These are phyloP conservation scores for Neuroterus valhalla DNA, from an alignment of 1,140 invertebrate species.

Conservation along the genomic window DNA sequence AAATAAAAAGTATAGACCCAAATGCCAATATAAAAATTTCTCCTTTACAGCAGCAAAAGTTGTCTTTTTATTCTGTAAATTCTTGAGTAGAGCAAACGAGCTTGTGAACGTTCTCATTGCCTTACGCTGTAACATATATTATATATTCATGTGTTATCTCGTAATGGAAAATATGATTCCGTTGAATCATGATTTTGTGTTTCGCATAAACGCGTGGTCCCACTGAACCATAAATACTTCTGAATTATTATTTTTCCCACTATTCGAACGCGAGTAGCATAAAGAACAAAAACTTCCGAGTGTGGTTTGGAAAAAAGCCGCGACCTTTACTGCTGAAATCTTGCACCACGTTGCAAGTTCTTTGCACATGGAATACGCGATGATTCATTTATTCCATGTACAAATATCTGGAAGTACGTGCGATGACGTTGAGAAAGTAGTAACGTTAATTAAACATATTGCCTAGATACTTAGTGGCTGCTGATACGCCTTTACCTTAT, in stretches of 20 bases:
- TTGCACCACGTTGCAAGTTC: slow-evolving; percentile 5
- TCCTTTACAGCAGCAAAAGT: too few species aligned
- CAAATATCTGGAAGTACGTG: neutral
- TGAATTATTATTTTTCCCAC: slow-evolving; percentile 4
- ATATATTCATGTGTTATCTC: too few species aligned
- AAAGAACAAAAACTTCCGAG: slow-evolving; percentile 18
- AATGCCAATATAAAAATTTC: too few species aligned
- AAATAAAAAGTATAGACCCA: too few species aligned
- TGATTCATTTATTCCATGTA: slow-evolving; percentile 18
- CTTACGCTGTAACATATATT: too few species aligned
- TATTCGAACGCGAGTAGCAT: neutral
- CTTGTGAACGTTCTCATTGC: too few species aligned
- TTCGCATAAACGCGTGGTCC: neutral
- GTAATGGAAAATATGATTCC: neutral
- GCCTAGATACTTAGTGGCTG: neutral
- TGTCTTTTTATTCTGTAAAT: too few species aligned
- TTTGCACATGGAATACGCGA: slow-evolving; percentile 14
- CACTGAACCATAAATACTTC: slow-evolving; percentile 3
- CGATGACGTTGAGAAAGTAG: slow-evolving; percentile 19
- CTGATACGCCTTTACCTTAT: neutral
- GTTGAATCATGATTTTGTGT: neutral
- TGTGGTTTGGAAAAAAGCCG: slow-evolving; percentile 8
- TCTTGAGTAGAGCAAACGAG: too few species aligned
- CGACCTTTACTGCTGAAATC: slow-evolving; percentile 24
- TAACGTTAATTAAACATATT: slow-evolving; percentile 17